Base-by-base conservation (phyloP, 2,888 invertebrate genomes). In the Plebejus argus region DNA sequence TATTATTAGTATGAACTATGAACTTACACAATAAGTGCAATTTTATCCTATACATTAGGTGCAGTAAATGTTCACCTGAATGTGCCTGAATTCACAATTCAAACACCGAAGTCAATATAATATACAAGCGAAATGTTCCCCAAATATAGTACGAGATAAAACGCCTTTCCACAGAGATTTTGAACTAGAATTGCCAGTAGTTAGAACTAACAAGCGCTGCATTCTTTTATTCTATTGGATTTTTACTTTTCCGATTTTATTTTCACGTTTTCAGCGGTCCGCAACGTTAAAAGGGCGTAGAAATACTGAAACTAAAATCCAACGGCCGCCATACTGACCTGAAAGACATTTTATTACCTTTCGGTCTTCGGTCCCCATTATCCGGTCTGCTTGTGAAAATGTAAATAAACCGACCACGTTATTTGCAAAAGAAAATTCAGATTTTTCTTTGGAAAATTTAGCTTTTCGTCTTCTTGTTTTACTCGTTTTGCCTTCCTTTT, bases 191-290 rank as follows among this genome's bases (percentile, higher is more conserved):
- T 66, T 66, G 66, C 28, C 66, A 28, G 66, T 66, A 66, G 66
- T 66, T 66, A 66, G 66, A 66, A 66, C 28, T 66, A 66, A 66
- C 66, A 66, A 66, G 66, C 66, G 28, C 28, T 66, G 66, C 66
- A 66, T 66, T 66, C 28, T 66, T 66, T 66, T 66, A 66, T 66
- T 66, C 66, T 6, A 33, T 66, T 66, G 66, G 66, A 66, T 66
- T 66, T 66, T 66, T 28, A 66, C 66, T 66, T 66, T 66, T 15
- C 18, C 33, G 15, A 66, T 66, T 66, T 66, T 66, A 66, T 66
- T 66, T 66, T 15, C 12, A 66, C 66, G 15, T 66, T 66, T 66
- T 66, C 66, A 33, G 66, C 6, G 66, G 28, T 33, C 28, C 28
- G 28, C 66, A 12, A 28, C 66, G 66, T 23, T 66, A 66, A 66